A percentile compares a stretch with the other conserved stretches of the same genome.
phyloP scores from a whole-genome alignment of 1,140 invertebrate genomes.

The Drosophila triauraria region DNA sequence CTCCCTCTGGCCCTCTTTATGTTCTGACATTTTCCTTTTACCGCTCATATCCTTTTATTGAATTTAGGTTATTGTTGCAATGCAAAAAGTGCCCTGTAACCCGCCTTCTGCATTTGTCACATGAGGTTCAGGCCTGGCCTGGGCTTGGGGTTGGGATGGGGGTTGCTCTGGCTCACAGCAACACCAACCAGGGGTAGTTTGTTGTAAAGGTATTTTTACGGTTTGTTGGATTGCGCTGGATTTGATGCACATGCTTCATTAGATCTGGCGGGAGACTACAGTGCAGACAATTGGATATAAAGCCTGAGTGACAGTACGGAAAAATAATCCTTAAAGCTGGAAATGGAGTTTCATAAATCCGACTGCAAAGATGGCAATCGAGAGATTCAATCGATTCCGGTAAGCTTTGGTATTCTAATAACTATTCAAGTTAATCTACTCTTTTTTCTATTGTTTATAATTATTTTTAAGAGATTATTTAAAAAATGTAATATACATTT shows the following conservation, averaged over 20 bases:
- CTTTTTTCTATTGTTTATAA: not conserved
- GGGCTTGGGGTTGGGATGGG: conserved; percentile 11
- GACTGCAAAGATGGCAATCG: conserved; percentile 28
- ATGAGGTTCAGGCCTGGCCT: conserved; percentile 8
- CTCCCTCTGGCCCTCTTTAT: conserved; percentile 17
- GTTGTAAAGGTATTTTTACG: conserved; percentile 69
- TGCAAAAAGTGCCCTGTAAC: conserved; percentile 30
- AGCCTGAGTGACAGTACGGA: conserved; percentile 40
- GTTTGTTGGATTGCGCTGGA: conserved; percentile 62
- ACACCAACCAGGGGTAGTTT: conserved; percentile 41
- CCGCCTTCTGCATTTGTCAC: conserved; percentile 66
- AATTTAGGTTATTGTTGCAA: conserved; percentile 77
- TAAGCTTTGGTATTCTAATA: not conserved
- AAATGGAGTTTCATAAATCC: conserved; percentile 15
- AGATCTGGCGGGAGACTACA: conserved; percentile 36
- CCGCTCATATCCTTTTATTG: conserved; percentile 69
- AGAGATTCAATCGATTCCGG: not conserved
- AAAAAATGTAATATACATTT: too few relatives aligned
- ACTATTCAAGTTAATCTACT: not conserved
- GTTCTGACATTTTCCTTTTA: conserved; percentile 45
- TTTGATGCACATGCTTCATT: conserved; percentile 68
- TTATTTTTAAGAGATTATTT: too few relatives aligned
- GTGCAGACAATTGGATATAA: conserved; percentile 19
- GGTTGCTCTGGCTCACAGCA: conserved; percentile 2
- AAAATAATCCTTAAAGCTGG: conserved; percentile 1